phyloP scores from a whole-genome alignment of 2,797 vertebrate species.

The Vireo griseus region DNA sequence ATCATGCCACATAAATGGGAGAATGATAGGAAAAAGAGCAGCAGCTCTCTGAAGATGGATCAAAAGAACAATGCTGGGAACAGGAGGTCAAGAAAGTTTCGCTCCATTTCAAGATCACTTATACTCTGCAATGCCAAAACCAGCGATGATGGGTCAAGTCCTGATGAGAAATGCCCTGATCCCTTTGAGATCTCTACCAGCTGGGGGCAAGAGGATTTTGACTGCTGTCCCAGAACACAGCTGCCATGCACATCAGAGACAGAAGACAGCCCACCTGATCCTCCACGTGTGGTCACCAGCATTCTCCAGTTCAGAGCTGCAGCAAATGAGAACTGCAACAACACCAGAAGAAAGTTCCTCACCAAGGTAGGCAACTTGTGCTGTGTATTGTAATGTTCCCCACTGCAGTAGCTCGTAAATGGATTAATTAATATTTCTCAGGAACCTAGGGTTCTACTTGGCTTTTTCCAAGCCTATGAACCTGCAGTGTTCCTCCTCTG shows the following conservation, averaged over 20 bases:
- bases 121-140: constrained; percentile 86
- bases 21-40: constrained; percentile 58
- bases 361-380: constrained; percentile 78
- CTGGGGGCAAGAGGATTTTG: constrained; percentile 48
- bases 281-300: background rate
- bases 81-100: constrained; percentile 81
- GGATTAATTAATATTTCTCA: background rate
- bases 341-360: constrained; percentile 78
- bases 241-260: constrained; percentile 33
- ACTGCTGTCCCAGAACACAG: constrained; percentile 54
- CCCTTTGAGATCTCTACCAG: constrained; percentile 57
- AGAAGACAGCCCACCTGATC: constrained; percentile 33
- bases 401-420: background rate
- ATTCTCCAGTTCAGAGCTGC: constrained; percentile 23
- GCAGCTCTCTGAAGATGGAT: constrained; percentile 81
- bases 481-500: background rate
- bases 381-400: background rate
- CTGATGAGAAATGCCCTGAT: constrained; percentile 76
- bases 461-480: background rate
- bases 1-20: constrained; percentile 76
- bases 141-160: constrained; percentile 80
- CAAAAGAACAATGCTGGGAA: constrained; percentile 69
- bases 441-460: background rate
- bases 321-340: constrained; percentile 72
- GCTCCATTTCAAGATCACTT: constrained; percentile 84